Percentiles rank a stretch among this genome's conserved stretches.
These are phyloP conservation scores for Schlechtendalia chinensis DNA, from an alignment of 1,140 invertebrate species.

Conservation along the genomic window DNA sequence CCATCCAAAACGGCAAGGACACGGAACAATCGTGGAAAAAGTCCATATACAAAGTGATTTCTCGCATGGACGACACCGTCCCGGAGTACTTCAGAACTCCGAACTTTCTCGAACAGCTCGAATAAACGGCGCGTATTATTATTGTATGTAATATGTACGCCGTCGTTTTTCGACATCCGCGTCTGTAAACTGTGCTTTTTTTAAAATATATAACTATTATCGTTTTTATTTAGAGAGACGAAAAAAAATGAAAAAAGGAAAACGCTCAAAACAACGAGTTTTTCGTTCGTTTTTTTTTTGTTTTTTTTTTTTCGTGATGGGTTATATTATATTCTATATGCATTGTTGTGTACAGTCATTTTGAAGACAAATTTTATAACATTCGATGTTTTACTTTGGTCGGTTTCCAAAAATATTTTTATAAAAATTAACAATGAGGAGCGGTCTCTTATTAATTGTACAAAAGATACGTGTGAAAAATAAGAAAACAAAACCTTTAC, in stretches of 20 bases:
- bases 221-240: conserved; percentile 52
- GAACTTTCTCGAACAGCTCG: conserved; percentile 97
- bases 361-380: conserved; percentile 49
- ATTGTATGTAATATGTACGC: conserved; percentile 23
- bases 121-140: conserved; percentile 63
- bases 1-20: conserved; percentile 93
- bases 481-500: too few species aligned
- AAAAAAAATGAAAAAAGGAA: conserved; percentile 49
- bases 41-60: conserved; percentile 99
- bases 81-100: conserved; percentile 99
- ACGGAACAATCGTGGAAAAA: conserved; percentile 99
- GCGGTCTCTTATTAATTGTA: conserved; percentile 47
- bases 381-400: conserved; percentile 25
- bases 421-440: conserved; percentile 31
- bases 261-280: conserved; percentile 50
- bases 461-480: conserved; percentile 36
- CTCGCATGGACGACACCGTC: conserved; percentile 94
- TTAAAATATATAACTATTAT: conserved; percentile 51
- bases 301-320: conserved; percentile 47
- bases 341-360: conserved; percentile 48
- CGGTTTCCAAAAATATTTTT: conserved; percentile 46
- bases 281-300: too few species aligned
- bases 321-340: conserved; percentile 52
- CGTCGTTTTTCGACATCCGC: conserved; percentile 21
- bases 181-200: conserved; percentile 51